Conservation (phyloP, 2,113 vertebrate species). For the Clarias batrachus region DNA sequence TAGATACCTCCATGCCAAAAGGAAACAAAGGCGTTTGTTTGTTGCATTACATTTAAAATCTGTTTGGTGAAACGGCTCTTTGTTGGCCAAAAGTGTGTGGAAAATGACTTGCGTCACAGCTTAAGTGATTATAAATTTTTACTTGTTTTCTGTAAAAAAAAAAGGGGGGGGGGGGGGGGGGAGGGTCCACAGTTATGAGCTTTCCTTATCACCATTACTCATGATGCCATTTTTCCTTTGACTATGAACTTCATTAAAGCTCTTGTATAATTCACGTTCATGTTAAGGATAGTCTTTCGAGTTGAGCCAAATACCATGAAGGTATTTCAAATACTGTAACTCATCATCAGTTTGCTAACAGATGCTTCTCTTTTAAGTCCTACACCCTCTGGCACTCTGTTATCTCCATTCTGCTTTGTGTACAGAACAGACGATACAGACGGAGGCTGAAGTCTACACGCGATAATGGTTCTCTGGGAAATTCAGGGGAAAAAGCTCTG, state of each 20-base stretch:
- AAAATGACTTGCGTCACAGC: constrained; percentile 30
- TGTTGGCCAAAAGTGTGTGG: constrained; percentile 13
- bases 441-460: constrained; percentile 72
- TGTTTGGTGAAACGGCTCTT: constrained; percentile 31
- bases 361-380: constrained; percentile 6
- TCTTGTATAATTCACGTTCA: constrained; percentile 9
- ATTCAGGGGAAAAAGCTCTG: constrained; percentile 68
- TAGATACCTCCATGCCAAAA: constrained; percentile 6
- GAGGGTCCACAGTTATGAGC: background rate
- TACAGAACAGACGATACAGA: constrained; percentile 77
- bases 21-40: constrained; percentile 32
- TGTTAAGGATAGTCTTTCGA: constrained; percentile 18
- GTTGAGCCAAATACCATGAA: constrained; percentile 7
- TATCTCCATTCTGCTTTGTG: constrained; percentile 25
- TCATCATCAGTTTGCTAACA: constrained; percentile 1
- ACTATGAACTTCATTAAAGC: constrained; percentile 15
- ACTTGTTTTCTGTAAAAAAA: background rate
- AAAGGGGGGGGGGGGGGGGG: too few species aligned
- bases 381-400: constrained; percentile 6
- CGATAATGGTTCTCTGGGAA: constrained; percentile 70
- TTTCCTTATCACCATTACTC: constrained; percentile 3
- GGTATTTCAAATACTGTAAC: constrained; percentile 6
- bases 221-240: background rate
- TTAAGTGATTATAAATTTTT: constrained; percentile 12
- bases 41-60: constrained; percentile 18